A percentile compares a stretch with the other conserved stretches of the same genome.
Conservation (phyloP, 1,140 invertebrate species). For the Coenobita brevimanus region DNA sequence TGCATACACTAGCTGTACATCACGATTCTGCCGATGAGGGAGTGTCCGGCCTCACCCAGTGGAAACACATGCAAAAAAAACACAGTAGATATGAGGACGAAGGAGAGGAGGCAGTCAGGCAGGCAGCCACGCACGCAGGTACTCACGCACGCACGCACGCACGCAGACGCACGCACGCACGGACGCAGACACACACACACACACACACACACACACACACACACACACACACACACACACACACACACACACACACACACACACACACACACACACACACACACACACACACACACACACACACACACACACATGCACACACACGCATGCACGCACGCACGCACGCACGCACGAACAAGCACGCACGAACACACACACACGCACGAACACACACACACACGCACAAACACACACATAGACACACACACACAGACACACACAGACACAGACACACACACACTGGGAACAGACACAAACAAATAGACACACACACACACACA, state of each 20-base stretch:
- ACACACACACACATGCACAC: constrained; percentile 11
- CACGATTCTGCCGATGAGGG: no score
- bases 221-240: background rate
- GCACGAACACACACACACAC: constrained; percentile 15
- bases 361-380: constrained; percentile 13
- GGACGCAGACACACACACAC: no score
- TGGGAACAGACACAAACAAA: background rate
- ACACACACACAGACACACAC: constrained; percentile 2
- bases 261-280: constrained; percentile 4
- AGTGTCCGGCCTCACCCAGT: no score
- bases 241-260: constrained; percentile 6
- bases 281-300: background rate
- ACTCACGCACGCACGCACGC: no score
- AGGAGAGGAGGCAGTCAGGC: background rate
- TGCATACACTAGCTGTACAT: no score
- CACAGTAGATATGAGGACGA: no score
- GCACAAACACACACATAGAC: no score
- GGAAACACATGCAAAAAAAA: no score
- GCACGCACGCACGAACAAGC: background rate
- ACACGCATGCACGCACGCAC: background rate
- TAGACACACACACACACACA: background rate
- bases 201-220: background rate
- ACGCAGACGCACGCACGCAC: no score
- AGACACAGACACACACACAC: constrained; percentile 12
- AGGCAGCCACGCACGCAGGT: background rate